Evolutionary conservation across 2,113 vertebrate genomes (phyloP).

Genomic region (Heterochromis multidens): DNA sequence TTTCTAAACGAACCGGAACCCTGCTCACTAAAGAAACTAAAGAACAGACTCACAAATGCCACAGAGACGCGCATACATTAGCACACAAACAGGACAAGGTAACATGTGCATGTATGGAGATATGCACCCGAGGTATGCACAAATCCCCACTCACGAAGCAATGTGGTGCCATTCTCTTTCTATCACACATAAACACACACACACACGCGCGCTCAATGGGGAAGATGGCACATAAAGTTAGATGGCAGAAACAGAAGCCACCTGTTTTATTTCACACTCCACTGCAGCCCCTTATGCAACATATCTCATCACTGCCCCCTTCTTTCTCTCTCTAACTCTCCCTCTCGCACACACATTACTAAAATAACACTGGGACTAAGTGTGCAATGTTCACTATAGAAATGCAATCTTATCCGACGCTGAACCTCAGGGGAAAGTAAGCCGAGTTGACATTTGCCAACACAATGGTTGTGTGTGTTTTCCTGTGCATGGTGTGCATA

Average conservation of each 20-base stretch:
- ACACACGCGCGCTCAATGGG: constrained; percentile 32
- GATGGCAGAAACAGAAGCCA: constrained; percentile 72
- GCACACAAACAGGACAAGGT: not conserved
- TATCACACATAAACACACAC: not conserved
- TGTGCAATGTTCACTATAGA: constrained; percentile 30
- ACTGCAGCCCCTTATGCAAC: constrained; percentile 70
- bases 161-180: not conserved
- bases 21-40: constrained; percentile 61
- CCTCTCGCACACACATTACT: not conserved
- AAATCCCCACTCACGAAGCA: constrained; percentile 21
- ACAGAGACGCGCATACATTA: not conserved
- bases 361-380: constrained; percentile 19
- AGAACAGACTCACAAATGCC: constrained; percentile 21
- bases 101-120: constrained; percentile 16
- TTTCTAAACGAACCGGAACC: constrained; percentile 71
- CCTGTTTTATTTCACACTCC: constrained; percentile 77
- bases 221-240: constrained; percentile 64
- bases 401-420: constrained; percentile 43
- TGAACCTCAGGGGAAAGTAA: constrained; percentile 35
- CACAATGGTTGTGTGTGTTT: constrained; percentile 3
- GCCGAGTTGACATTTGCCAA: constrained; percentile 33
- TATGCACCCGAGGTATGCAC: not conserved
- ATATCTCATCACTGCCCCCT: constrained; percentile 55
- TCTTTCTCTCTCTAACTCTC: not conserved
- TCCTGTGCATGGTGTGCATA: not conserved